phyloP scores from a whole-genome alignment of 2,113 vertebrate genomes.

The Oryzias curvinotus region DNA sequence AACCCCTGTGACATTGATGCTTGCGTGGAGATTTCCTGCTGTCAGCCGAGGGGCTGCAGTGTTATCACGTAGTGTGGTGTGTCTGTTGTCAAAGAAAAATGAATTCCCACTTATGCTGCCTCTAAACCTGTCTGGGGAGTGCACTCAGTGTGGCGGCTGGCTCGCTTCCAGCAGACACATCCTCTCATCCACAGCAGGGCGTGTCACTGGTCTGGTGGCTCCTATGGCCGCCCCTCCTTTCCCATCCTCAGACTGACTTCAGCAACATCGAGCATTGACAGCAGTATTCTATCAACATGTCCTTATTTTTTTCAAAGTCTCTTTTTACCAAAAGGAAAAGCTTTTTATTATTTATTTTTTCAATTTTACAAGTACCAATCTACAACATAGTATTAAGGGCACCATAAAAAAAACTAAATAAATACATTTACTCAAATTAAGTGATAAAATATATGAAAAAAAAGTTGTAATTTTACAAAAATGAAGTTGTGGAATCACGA shows the following conservation, averaged over 20 bases:
- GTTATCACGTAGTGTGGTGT: conserved; percentile 29
- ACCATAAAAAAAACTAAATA: too few relatives aligned
- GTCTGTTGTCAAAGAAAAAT: conserved; percentile 44
- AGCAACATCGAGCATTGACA: background rate
- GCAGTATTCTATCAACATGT: too few relatives aligned
- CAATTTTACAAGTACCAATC: too few relatives aligned
- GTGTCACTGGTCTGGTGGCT: conserved; percentile 14
- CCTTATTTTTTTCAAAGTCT: too few relatives aligned
- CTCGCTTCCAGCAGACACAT: conserved; percentile 46
- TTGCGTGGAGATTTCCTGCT: conserved; percentile 46
- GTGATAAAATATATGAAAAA: too few relatives aligned
- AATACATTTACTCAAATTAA: too few relatives aligned
- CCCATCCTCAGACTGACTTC: conserved; percentile 5
- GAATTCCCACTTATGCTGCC: conserved; percentile 39
- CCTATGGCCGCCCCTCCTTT: background rate
- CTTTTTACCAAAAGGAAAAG: too few relatives aligned
- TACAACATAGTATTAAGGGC: too few relatives aligned
- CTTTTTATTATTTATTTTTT: too few relatives aligned
- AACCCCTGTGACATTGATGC: conserved; percentile 47
- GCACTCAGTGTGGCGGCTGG: conserved; percentile 26
- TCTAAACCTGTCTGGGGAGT: conserved; percentile 25
- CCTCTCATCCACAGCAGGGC: conserved; percentile 29
- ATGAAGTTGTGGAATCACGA: too few relatives aligned
- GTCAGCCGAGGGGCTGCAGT: conserved; percentile 49
- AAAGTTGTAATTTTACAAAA: too few relatives aligned